A percentile compares a stretch with the other conserved stretches of the same genome.
These are phyloP conservation scores for Equus przewalskii DNA, from an alignment of 2,113 vertebrate species.

Conservation along the genomic window DNA sequence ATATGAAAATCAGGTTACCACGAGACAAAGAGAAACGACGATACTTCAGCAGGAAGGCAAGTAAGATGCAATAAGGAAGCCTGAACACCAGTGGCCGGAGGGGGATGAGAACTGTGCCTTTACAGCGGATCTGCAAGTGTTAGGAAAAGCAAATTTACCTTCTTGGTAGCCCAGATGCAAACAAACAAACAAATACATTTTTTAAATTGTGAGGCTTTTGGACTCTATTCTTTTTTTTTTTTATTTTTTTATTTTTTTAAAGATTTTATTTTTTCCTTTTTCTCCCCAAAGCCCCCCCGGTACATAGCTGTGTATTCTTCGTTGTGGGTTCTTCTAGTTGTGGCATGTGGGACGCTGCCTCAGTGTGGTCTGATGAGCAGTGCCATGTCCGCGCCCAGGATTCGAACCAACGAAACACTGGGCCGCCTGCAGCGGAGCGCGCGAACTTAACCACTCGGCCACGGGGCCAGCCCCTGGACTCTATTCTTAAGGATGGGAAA, in stretches of 20 bases:
- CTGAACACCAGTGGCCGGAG: not conserved
- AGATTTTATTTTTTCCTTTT: too few species aligned
- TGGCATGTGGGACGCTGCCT: too few species aligned
- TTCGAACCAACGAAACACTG: too few species aligned
- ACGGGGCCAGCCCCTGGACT: not conserved
- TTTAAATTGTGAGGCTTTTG: not conserved
- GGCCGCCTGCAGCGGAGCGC: too few species aligned
- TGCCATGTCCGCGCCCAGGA: too few species aligned
- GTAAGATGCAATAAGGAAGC: not conserved
- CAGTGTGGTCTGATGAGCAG: too few species aligned
- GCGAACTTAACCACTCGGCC: too few species aligned
- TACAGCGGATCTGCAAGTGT: not conserved
- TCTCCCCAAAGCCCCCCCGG: too few species aligned
- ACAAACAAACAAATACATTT: not conserved
- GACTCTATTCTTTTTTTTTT: not conserved
- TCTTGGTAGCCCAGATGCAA: not conserved
- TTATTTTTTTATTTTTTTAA: too few species aligned
- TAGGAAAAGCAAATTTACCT: conserved; percentile 50
- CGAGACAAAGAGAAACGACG: not conserved
- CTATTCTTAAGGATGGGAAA: conserved; percentile 9
- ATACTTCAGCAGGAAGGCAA: accelerated
- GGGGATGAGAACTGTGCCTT: not conserved
- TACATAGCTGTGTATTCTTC: too few species aligned
- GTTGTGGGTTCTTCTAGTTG: too few species aligned
- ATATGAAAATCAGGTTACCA: not conserved